phyloP scores from a whole-genome alignment of 2,797 vertebrate genomes.

The Hippopotamyrus pictus region DNA sequence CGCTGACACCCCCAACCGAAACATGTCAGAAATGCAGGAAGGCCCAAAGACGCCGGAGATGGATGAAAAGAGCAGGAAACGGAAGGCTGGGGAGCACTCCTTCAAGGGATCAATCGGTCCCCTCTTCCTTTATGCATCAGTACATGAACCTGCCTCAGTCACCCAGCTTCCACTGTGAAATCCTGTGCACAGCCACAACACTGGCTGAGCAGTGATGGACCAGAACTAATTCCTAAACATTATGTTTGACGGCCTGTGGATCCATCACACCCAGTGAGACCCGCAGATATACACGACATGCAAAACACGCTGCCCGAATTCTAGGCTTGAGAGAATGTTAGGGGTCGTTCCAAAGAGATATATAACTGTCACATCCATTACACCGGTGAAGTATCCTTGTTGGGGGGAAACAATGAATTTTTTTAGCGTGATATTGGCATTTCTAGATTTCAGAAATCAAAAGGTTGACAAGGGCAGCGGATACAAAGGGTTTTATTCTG shows the following conservation, averaged over 20 bases:
- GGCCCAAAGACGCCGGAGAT: neutral
- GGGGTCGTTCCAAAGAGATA: neutral
- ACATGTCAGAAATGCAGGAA: neutral
- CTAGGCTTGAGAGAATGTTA: neutral
- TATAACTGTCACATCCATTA: neutral
- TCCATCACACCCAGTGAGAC: neutral
- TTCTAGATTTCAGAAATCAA: slow-evolving; percentile 55
- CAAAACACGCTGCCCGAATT: neutral
- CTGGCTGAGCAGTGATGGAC: neutral
- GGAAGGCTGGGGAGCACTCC: neutral
- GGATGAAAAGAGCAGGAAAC: neutral
- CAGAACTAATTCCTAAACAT: neutral
- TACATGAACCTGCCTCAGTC: neutral
- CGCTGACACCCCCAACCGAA: neutral
- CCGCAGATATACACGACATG: neutral
- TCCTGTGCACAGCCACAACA: neutral
- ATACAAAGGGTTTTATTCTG: slow-evolving; percentile 68
- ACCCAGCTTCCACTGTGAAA: neutral
- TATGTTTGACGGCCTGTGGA: neutral
- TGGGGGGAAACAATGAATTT: neutral
- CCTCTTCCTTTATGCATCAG: neutral
- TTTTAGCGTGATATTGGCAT: neutral
- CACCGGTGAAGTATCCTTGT: neutral
- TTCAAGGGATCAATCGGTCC: neutral
- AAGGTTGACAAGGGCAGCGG: slow-evolving; percentile 59